Conservation (phyloP, 2,797 vertebrate species). For the Vultur gryphus region DNA sequence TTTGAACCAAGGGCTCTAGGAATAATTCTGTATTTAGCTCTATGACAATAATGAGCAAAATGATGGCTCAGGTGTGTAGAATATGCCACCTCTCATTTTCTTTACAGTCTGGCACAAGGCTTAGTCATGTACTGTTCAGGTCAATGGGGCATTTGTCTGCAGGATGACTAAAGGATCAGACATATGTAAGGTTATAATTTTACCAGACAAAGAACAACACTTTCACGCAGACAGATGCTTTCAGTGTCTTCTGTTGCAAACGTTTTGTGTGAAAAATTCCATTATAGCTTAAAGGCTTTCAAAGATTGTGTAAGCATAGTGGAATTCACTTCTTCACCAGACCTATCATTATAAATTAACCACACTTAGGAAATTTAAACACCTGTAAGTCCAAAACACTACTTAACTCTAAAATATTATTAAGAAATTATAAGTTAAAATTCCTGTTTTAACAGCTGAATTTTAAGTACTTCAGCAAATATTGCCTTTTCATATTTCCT, state of each 20-base stretch:
- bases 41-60: neutral
- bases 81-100: neutral
- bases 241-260: neutral
- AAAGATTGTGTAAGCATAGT: conserved; percentile 42
- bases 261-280: neutral
- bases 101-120: neutral
- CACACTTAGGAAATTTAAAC: conserved; percentile 54
- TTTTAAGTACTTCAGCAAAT: conserved; percentile 62
- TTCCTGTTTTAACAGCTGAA: conserved; percentile 71
- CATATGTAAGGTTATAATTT: neutral
- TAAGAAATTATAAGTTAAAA: conserved; percentile 53
- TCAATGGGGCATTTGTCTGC: neutral
- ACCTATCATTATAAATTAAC: conserved; percentile 63
- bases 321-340: conserved; percentile 52
- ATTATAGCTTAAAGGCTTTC: conserved; percentile 40
- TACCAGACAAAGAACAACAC: neutral
- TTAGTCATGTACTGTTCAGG: neutral
- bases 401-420: conserved; percentile 50
- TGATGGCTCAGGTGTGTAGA: neutral
- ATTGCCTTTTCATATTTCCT: conserved; percentile 64
- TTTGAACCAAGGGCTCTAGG: neutral
- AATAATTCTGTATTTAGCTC: neutral
- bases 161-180: neutral
- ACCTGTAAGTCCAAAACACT: conserved; percentile 54
- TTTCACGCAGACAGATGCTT: neutral